A percentile compares a stretch with the other conserved stretches of the same genome.
Conservation (phyloP, 2,797 vertebrate genomes). For the Aselliscus stoliczkanus region DNA sequence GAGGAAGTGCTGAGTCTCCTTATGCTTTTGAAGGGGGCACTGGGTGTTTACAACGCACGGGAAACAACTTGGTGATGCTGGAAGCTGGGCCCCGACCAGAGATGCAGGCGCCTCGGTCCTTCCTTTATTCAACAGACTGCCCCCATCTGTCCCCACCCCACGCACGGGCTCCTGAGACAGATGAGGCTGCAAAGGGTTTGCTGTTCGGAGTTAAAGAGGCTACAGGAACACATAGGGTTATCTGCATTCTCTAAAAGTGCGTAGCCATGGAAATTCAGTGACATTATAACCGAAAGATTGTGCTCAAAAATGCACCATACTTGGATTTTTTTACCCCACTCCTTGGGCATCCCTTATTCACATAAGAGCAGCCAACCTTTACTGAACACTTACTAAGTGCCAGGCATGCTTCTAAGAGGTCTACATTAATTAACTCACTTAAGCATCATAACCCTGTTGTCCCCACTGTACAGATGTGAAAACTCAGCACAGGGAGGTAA, state of each 20-base stretch:
- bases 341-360: neutral
- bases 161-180: neutral
- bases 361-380: slow-evolving; percentile 79
- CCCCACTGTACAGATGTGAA: neutral
- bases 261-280: neutral
- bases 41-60: accelerated
- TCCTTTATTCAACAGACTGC: neutral
- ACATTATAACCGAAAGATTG: neutral
- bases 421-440: neutral
- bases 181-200: neutral
- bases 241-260: neutral
- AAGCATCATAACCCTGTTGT: neutral
- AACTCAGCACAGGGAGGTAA: neutral
- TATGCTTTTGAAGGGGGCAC: neutral
- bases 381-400: neutral
- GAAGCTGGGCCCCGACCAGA: neutral
- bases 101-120: accelerated
- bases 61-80: neutral
- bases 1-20: neutral
- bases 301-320: neutral
- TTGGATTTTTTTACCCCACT: neutral
- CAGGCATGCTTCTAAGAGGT: neutral
- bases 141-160: too few relatives aligned
- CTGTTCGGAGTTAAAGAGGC: neutral
- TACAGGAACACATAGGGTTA: accelerated